Conservation (phyloP, 1,140 invertebrate species). For the Campoletis sonorensis region DNA sequence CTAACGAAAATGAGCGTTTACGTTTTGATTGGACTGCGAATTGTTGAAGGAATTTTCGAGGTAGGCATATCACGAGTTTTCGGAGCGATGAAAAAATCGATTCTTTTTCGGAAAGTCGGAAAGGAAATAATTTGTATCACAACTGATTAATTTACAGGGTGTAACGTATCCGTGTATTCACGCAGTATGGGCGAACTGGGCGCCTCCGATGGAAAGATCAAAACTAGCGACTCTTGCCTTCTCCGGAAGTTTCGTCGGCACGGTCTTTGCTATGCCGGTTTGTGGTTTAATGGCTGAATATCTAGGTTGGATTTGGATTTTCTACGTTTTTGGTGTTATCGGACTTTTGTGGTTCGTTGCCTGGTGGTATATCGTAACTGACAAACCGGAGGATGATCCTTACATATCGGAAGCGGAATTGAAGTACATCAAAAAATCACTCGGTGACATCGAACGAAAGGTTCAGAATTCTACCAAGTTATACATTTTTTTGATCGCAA, state of each 20-base stretch:
- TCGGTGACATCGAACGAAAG: conserved; percentile 57
- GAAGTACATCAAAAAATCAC: conserved; percentile 82
- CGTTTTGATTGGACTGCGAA: conserved; percentile 84
- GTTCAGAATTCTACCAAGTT: conserved; percentile 15
- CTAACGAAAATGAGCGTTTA: conserved; percentile 84
- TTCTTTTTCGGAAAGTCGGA: neutral
- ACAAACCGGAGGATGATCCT: conserved; percentile 86
- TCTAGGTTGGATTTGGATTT: conserved; percentile 91
- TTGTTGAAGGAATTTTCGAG: conserved; percentile 93
- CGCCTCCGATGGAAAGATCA: conserved; percentile 89
- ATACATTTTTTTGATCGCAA: too few relatives aligned
- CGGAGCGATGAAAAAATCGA: too few relatives aligned
- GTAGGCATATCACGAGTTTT: too few relatives aligned
- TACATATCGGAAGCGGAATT: conserved; percentile 85
- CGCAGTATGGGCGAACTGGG: conserved; percentile 92
- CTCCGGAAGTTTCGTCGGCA: conserved; percentile 89
- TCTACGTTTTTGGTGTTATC: conserved; percentile 90
- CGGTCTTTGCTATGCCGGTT: conserved; percentile 87
- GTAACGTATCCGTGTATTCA: conserved; percentile 94
- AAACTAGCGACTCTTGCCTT: conserved; percentile 87
- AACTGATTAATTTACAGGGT: conserved; percentile 78
- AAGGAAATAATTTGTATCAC: too few relatives aligned
- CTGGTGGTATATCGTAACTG: conserved; percentile 85
- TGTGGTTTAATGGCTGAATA: conserved; percentile 84
- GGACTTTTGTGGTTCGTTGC: conserved; percentile 84